Percentiles rank a stretch among this genome's conserved stretches.
Conservation (phyloP, 2,888 invertebrate species). For the Latrodectus elegans region DNA sequence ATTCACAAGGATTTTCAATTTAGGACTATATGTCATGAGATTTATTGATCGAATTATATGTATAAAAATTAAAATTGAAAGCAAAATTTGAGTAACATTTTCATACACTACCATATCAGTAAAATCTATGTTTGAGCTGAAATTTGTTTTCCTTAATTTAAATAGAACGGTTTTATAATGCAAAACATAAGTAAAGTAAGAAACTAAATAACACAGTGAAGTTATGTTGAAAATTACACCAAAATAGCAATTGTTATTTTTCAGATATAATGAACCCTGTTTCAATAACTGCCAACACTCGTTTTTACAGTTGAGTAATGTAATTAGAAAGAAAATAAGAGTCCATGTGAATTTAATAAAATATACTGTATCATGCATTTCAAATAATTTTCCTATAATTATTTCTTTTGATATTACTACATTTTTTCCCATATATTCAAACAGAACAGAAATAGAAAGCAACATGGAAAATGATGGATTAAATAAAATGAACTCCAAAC, state of each 20-base stretch:
- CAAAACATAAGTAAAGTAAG: constrained; percentile 16
- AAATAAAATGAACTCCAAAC: constrained; percentile 38
- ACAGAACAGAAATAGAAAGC: constrained; percentile 24
- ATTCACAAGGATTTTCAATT: constrained; percentile 20
- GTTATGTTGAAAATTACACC: constrained; percentile 15
- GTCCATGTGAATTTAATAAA: constrained; percentile 16
- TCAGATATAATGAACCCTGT: constrained; percentile 12
- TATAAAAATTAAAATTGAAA: constrained; percentile 35
- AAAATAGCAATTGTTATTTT: constrained; percentile 25
- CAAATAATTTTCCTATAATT: constrained; percentile 1
- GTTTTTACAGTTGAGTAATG: constrained; percentile 35
- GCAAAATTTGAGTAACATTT: not conserved
- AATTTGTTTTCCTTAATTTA: constrained; percentile 4
- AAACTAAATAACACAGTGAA: constrained; percentile 18
- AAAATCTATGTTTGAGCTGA: constrained; percentile 23
- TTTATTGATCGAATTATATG: constrained; percentile 29
- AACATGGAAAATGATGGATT: constrained; percentile 44
- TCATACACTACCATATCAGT: constrained; percentile 9
- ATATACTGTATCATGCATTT: not conserved
- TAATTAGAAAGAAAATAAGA: constrained; percentile 34
- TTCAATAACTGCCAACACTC: constrained; percentile 47
- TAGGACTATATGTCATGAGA: constrained; percentile 22
- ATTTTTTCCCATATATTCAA: constrained; percentile 14
- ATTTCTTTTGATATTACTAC: not conserved
- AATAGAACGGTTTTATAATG: constrained; percentile 8